Evolutionary conservation across 1,140 invertebrate genomes (phyloP).

Genomic region (Drosophila rufa): DNA sequence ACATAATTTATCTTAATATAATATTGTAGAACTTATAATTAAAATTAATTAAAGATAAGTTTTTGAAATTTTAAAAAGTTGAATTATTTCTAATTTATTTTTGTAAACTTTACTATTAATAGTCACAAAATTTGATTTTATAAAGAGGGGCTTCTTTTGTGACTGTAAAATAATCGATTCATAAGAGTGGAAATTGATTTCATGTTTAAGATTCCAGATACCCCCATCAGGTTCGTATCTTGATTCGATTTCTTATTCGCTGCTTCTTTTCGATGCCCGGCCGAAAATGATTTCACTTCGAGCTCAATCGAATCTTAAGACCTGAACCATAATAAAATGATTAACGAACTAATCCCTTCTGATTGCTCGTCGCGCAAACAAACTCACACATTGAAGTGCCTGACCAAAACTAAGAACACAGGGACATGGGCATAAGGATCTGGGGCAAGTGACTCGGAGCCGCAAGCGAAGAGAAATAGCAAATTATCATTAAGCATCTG

Average conservation of each 20-base stretch:
- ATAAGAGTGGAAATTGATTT: slow-evolving; percentile 7
- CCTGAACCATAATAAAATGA: slow-evolving; percentile 71
- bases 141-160: not conserved
- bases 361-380: slow-evolving; percentile 65
- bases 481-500: slow-evolving; percentile 77
- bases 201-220: slow-evolving; percentile 20
- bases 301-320: slow-evolving; percentile 17
- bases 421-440: slow-evolving; percentile 32
- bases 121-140: not conserved
- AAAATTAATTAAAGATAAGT: too few relatives aligned
- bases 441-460: slow-evolving; percentile 41
- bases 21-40: too few relatives aligned
- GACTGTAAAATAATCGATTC: not conserved
- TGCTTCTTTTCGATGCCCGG: slow-evolving; percentile 2
- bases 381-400: slow-evolving; percentile 24
- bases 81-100: not conserved
- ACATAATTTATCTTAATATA: too few relatives aligned
- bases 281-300: slow-evolving; percentile 10
- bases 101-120: too few relatives aligned
- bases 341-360: slow-evolving; percentile 80
- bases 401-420: slow-evolving; percentile 23
- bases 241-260: slow-evolving; percentile 30
- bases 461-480: slow-evolving; percentile 55
- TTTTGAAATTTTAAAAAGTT: too few relatives aligned
- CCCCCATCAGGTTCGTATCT: slow-evolving; percentile 17